Conservation (phyloP, 2,888 invertebrate species). For the Prosapia bicincta region DNA sequence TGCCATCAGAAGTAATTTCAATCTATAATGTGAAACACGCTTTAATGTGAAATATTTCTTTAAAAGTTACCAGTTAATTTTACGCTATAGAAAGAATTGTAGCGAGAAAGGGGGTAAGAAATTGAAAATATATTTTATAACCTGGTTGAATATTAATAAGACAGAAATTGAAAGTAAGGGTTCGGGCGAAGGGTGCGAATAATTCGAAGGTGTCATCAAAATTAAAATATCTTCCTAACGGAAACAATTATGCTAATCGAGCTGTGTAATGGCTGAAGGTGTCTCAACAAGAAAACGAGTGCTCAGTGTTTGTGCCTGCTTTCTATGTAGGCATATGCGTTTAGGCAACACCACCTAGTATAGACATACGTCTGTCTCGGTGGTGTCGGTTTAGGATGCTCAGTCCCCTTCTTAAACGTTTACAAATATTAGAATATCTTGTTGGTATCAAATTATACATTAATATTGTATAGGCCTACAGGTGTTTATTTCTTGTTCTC, state of each 20-base stretch:
- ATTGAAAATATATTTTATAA: conserved; percentile 24
- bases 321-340: too few species aligned
- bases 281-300: too few species aligned
- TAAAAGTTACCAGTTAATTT: conserved; percentile 8
- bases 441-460: too few species aligned
- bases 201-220: neutral
- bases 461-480: too few species aligned
- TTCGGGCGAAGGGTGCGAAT: neutral
- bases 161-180: neutral
- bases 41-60: neutral
- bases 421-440: too few species aligned
- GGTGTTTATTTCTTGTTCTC: too few species aligned
- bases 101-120: conserved; percentile 7
- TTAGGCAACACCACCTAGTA: too few species aligned
- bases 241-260: neutral
- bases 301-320: too few species aligned
- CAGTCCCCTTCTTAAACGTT: too few species aligned
- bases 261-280: too few species aligned
- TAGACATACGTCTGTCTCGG: too few species aligned
- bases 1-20: neutral
- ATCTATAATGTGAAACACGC: neutral
- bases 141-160: conserved; percentile 19
- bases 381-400: too few species aligned
- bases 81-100: conserved; percentile 9
- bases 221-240: neutral